Percentiles rank a stretch among this genome's conserved stretches.
Conservation (phyloP, 2,888 invertebrate genomes). For the Entomobrya proxima region DNA sequence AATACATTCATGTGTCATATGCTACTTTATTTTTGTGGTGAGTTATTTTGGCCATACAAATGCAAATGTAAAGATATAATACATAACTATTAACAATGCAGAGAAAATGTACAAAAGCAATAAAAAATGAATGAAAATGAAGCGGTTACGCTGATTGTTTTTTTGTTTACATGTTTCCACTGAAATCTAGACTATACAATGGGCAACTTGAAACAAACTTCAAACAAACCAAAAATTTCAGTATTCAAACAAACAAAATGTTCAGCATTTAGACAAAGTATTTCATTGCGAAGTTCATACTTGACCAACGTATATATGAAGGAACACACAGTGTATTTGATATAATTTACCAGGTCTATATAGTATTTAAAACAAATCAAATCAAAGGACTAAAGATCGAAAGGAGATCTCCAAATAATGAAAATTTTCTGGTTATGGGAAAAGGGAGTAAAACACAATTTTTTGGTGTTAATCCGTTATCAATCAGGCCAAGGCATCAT, state of each 20-base stretch:
- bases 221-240: not conserved
- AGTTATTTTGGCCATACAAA: not conserved
- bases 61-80: not conserved
- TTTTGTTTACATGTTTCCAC: not conserved
- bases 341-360: not conserved
- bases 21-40: not conserved
- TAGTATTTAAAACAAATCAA: not conserved
- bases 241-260: too few species aligned
- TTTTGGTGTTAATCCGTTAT: not conserved
- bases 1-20: conserved; percentile 29
- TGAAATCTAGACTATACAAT: not conserved
- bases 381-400: too few species aligned
- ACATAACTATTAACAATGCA: not conserved
- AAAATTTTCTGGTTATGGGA: too few species aligned
- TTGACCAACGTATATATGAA: too few species aligned
- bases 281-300: too few species aligned
- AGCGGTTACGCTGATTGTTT: conserved; percentile 3
- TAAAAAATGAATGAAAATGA: not conserved
- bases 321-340: too few species aligned
- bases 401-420: too few species aligned
- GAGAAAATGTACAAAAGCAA: not conserved
- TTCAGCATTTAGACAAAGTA: too few species aligned
- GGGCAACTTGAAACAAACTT: not conserved
- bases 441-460: not conserved
- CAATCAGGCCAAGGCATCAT: not conserved